Conservation (phyloP, 2,797 vertebrate species). For the Apogon talboti region DNA sequence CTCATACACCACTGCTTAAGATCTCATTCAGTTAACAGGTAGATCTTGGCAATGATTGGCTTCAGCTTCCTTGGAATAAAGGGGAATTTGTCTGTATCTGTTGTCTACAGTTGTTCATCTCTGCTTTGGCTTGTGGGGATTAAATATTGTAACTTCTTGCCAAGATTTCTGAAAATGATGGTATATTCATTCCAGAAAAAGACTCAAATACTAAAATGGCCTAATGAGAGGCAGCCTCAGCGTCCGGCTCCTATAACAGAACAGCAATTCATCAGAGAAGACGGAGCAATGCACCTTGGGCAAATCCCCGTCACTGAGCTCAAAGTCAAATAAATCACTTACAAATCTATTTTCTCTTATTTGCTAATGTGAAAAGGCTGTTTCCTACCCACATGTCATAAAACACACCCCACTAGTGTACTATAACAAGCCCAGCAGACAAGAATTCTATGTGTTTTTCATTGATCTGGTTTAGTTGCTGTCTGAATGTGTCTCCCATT, state of each 20-base stretch:
- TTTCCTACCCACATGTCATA: neutral
- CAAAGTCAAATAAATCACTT: conserved; percentile 32
- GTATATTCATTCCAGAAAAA: conserved; percentile 57
- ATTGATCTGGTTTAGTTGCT: conserved; percentile 36
- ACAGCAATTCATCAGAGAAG: conserved; percentile 59
- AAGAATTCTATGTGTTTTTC: conserved; percentile 10
- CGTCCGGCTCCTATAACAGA: conserved; percentile 60
- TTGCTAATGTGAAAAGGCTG: conserved; percentile 19
- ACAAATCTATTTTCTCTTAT: conserved; percentile 4
- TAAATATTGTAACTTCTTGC: conserved; percentile 50
- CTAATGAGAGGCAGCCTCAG: conserved; percentile 55
- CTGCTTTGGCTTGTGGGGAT: conserved; percentile 49
- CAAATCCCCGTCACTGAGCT: conserved; percentile 20
- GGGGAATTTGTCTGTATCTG: conserved; percentile 68
- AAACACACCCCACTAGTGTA: neutral
- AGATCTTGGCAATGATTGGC: conserved; percentile 63
- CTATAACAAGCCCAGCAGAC: conserved; percentile 10
- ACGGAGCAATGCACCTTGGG: conserved; percentile 45
- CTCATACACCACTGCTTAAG: conserved; percentile 31
- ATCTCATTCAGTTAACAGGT: conserved; percentile 46
- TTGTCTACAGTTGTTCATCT: conserved; percentile 55
- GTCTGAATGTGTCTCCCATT: conserved; percentile 47
- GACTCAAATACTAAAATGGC: conserved; percentile 52
- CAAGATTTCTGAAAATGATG: conserved; percentile 64
- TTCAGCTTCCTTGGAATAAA: conserved; percentile 58